Evolutionary conservation across 23 tunicate species (phyloP), one percentile per base, ranked within the genome.

Genomic region (Styela clava): DNA sequence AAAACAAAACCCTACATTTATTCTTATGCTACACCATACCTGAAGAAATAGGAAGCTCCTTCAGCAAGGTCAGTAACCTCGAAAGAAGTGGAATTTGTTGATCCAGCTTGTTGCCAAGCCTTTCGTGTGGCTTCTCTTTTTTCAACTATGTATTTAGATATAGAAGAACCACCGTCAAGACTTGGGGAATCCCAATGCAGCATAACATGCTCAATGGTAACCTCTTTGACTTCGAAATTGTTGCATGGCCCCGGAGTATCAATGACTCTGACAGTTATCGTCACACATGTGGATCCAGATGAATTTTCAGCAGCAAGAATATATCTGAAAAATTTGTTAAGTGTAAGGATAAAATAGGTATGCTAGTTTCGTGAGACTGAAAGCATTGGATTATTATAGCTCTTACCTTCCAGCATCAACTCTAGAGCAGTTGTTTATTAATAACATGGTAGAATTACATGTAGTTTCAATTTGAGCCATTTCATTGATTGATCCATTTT

Each of bases 121-220:
- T 89, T 95, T 56, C 95, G 83, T 5, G 99, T 86, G 30, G 87
- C 97, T 79, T 95, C 99, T 37, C 99, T 86, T 63, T 86, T 95
- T 74, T 92, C 96, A 2, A 95, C 76, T 0, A 86, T 24, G 79
- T 86, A 95, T 52, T 86, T 86, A 16, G 84, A 51, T 31, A 90
- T 88, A 30, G 78, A 86, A 31, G 96, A 67, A 34, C 96, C 96
- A 9, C 99, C 99, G 35, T 95, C 92, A 26, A 78, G 35, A 23
- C 56, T 74, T 0, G 99, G 96, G 0, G 85, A 69, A 0, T 95
- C 99, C 99, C 99, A 95, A 31, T 61, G 56, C 22, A 95, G 33
- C 16, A 67, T 74, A 21, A 70, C 96, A 63, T 86, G 83, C 34
- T 87, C 86, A 1, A 83, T 74, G 19, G 87, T 82, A 24, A 90